Conservation (phyloP, 1,140 invertebrate species). For the Ganaspis sp. region DNA sequence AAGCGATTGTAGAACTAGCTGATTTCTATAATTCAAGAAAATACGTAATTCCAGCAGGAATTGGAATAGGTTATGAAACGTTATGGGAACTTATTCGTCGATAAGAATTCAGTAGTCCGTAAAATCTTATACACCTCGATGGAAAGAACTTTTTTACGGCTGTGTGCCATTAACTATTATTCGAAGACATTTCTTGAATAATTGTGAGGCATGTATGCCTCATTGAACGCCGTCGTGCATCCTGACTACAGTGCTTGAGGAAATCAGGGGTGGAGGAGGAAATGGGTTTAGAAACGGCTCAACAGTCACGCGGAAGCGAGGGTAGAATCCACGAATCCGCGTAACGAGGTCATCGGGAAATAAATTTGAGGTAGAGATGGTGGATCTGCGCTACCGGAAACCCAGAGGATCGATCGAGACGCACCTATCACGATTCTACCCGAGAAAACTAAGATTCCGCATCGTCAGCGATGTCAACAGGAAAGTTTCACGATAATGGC, state of each 20-base stretch:
- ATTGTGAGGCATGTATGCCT: conserved; percentile 29
- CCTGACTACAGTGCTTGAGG: conserved; percentile 28
- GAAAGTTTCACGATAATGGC: neutral
- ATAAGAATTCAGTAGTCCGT: conserved; percentile 7
- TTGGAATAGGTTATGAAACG: neutral
- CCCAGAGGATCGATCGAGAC: conserved; percentile 39
- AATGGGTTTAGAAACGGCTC: conserved; percentile 38
- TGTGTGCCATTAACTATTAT: conserved; percentile 26
- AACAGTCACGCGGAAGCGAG: conserved; percentile 22
- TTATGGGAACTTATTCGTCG: neutral
- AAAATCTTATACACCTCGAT: conserved; percentile 13
- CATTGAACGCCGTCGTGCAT: conserved; percentile 21
- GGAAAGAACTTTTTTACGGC: conserved; percentile 9
- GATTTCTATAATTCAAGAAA: neutral
- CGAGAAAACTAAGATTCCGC: conserved; percentile 3
- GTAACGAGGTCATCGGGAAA: conserved; percentile 46
- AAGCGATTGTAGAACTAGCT: too few relatives aligned
- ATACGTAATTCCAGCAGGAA: neutral
- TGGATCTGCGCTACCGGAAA: conserved; percentile 5
- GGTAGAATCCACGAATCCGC: conserved; percentile 35
- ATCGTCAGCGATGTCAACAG: conserved; percentile 1
- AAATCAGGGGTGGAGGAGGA: conserved; percentile 12
- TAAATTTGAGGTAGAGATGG: conserved; percentile 35
- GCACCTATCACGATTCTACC: conserved; percentile 24
- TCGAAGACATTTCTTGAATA: conserved; percentile 27